Percentiles rank a stretch among this genome's conserved stretches.
Evolutionary conservation across 2,113 vertebrate species (phyloP).

Genomic region (Dipodomys ordii): DNA sequence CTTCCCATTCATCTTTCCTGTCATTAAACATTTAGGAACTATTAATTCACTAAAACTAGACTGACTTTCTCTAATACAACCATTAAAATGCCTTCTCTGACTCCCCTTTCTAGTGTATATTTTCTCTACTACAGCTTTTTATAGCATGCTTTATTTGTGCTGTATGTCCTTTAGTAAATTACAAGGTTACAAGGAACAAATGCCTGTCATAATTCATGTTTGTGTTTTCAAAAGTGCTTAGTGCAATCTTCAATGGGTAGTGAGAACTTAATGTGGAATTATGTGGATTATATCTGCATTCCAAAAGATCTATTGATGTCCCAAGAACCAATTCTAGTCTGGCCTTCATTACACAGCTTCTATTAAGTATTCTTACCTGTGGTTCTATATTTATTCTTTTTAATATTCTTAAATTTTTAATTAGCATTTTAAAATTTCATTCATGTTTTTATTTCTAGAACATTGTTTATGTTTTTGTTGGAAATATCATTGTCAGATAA

Average conservation of each 20-base stretch:
- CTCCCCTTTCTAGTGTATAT: not conserved
- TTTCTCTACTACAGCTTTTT: not conserved
- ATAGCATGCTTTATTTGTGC: slow-evolving; percentile 19
- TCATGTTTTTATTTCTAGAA: slow-evolving; percentile 28
- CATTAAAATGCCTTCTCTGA: not conserved
- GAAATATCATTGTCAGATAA: not conserved
- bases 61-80: not conserved
- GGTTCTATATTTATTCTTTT: not conserved
- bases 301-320: not conserved
- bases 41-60: not conserved
- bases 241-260: not conserved
- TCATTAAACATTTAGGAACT: slow-evolving; percentile 31
- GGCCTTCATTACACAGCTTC: not conserved
- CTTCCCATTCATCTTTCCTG: not conserved
- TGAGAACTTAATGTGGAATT: not conserved
- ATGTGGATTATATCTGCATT: not conserved
- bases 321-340: slow-evolving; percentile 29
- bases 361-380: not conserved
- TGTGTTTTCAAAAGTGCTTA: slow-evolving; percentile 40
- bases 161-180: not conserved
- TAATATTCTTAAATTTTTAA: slow-evolving; percentile 9
- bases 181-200: slow-evolving; percentile 13
- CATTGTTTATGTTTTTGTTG: slow-evolving; percentile 39
- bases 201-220: slow-evolving; percentile 32
- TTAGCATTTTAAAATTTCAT: slow-evolving; percentile 42